Conservation (phyloP, 2,113 vertebrate genomes). For the Paralichthys olivaceus region DNA sequence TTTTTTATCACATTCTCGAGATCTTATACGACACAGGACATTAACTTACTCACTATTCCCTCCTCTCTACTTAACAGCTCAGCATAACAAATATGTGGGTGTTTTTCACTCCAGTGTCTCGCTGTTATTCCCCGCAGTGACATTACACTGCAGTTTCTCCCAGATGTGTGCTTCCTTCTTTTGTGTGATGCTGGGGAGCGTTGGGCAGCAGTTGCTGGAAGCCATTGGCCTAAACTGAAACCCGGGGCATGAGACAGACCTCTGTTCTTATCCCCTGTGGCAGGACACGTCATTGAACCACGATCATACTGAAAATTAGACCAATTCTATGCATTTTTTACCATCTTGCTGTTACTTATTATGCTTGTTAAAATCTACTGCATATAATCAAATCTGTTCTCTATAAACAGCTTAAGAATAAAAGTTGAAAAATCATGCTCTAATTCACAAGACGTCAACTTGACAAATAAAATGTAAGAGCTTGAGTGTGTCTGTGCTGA, state of each 20-base stretch:
- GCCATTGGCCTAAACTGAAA: not conserved
- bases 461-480: not conserved
- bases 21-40: not conserved
- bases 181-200: conserved; percentile 18
- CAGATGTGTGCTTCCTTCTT: conserved; percentile 30
- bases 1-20: not conserved
- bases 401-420: not conserved
- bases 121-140: conserved; percentile 23
- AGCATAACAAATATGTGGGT: conserved; percentile 22
- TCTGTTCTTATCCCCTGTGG: not conserved
- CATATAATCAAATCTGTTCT: not conserved
- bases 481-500: not conserved
- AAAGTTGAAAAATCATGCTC: not conserved
- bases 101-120: conserved; percentile 15
- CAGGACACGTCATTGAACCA: not conserved
- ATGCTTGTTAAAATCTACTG: not conserved
- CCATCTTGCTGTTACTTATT: not conserved
- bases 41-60: not conserved
- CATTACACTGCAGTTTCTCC: conserved; percentile 27
- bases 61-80: conserved; percentile 6
- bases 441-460: not conserved
- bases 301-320: not conserved
- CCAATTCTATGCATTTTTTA: not conserved
- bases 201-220: conserved; percentile 2
- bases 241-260: too few species aligned